Base-by-base conservation (phyloP, 2,113 vertebrate genomes). In the Cygnus buccinator region DNA sequence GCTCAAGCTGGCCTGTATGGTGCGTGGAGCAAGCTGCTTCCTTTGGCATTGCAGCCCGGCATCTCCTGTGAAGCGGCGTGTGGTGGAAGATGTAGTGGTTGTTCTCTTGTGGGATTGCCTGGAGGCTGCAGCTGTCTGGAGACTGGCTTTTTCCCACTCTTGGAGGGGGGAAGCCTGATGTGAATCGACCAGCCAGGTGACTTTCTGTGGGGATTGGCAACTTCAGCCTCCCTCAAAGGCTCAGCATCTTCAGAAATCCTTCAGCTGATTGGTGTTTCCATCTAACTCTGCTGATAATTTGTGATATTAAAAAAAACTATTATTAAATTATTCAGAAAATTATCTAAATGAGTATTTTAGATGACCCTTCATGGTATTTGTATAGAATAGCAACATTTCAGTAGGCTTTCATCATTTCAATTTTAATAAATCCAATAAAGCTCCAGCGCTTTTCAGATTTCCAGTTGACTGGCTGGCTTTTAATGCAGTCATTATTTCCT, bases 1-100 rank as follows among this genome's bases (percentile, higher is more conserved):
- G 29, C 41, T 55, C 13, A 0, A 0, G 4, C 68, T 48, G 44
- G 19, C 55, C 0, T 0, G 31, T 43, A 8, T 2, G 37, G 41
- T 9, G 0, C 12, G 41, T 21, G 16, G 39, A 62, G 26, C 67
- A 73, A 48, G 41, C 22, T 63, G 10, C 67, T 19, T 91, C 58
- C 39, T 78, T 35, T 2, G 1, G 57, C 61, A 18, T 26, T 78
- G 13, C 26, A 2, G 2, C 57, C 63, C 28, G 0, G 0, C 22
- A 11, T 46, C 66, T 78, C 66, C 31, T 25, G 20, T 37, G 43
- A 66, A 72, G 15, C 12, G 2, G 8, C 4, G 13, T 13, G 26
- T 10, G 39, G 31, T 21, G 37, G n/a, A 21, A n/a, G 55, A 0
- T 14, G 25, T 29, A 37, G 57, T n/a, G 57, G 37, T 13, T 63